phyloP scores from a whole-genome alignment of 2,888 invertebrate genomes.

The Epinotia demarniana region DNA sequence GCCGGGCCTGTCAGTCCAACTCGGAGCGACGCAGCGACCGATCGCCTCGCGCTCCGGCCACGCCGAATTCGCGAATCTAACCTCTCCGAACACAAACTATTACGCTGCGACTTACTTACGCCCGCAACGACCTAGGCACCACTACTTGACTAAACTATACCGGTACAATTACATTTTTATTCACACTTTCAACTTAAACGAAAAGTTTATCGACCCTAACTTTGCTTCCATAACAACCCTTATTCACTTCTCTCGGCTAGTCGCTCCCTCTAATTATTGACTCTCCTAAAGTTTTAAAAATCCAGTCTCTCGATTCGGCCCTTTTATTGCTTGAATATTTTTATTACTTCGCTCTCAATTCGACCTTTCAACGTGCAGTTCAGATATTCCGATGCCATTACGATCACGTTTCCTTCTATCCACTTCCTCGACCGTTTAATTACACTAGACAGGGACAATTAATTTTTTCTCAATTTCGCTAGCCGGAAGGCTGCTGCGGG shows the following conservation, averaged over 20 bases:
- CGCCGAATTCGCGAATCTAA: slow-evolving; percentile 77
- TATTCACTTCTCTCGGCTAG: slow-evolving; percentile 75
- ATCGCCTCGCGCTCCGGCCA: slow-evolving; percentile 72
- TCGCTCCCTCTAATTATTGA: slow-evolving; percentile 83
- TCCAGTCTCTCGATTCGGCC: slow-evolving; percentile 67
- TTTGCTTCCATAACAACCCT: slow-evolving; percentile 78
- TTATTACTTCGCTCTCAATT: slow-evolving; percentile 65
- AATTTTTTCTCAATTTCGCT: slow-evolving; percentile 64
- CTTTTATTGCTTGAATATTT: slow-evolving; percentile 75
- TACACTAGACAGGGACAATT: slow-evolving; percentile 56
- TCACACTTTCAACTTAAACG: slow-evolving; percentile 44
- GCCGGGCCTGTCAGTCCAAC: slow-evolving; percentile 74
- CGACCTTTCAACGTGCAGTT: slow-evolving; percentile 51
- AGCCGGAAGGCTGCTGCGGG: slow-evolving; percentile 63
- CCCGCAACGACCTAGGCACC: slow-evolving; percentile 20
- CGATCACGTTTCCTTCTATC: slow-evolving; percentile 59
- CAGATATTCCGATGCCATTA: slow-evolving; percentile 54
- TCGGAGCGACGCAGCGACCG: slow-evolving; percentile 77
- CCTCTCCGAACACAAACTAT: slow-evolving; percentile 75
- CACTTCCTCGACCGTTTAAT: slow-evolving; percentile 64
- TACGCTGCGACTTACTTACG: slow-evolving; percentile 26
- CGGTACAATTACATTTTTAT: slow-evolving; percentile 12
- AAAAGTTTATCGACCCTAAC: slow-evolving; percentile 80
- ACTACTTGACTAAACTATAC: slow-evolving; percentile 12
- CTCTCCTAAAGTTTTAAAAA: slow-evolving; percentile 81